These are phyloP conservation scores for Cettia cetti DNA, from an alignment of 2,113 vertebrate genomes.

Conservation along the genomic window DNA sequence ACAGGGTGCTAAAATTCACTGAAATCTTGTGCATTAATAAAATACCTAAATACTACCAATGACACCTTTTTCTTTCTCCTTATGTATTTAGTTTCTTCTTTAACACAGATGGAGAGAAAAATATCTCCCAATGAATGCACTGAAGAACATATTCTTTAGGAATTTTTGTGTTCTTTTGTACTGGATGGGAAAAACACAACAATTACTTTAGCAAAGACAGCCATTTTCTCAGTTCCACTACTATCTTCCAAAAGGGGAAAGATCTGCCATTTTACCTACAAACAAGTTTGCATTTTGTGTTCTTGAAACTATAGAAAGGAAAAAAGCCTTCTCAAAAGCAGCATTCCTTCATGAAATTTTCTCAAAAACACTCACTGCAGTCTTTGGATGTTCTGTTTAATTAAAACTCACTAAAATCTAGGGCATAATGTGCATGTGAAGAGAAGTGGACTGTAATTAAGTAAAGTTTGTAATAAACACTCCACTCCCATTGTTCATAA, in stretches of 20 bases:
- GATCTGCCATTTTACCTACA: not conserved
- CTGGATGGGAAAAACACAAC: not conserved
- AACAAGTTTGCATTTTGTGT: not conserved
- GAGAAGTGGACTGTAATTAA: not conserved
- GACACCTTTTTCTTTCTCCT: not conserved
- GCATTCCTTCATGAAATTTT: not conserved
- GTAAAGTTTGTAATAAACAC: not conserved
- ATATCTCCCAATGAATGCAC: not conserved
- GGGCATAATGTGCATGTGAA: not conserved
- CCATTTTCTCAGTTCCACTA: not conserved
- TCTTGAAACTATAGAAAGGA: not conserved
- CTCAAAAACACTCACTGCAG: not conserved
- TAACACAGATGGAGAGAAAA: not conserved
- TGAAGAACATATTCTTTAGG: not conserved
- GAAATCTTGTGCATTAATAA: not conserved
- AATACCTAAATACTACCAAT: not conserved
- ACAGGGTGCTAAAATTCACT: not conserved
- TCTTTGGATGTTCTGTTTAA: not conserved
- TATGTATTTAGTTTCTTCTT: not conserved
- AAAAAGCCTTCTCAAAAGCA: not conserved
- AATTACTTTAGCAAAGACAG: not conserved
- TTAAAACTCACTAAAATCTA: not conserved
- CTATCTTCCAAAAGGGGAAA: not conserved
- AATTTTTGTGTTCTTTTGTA: not conserved
- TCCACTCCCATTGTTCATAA: not conserved